phyloP scores from a whole-genome alignment of 2,113 vertebrate genomes.

The Malaclemys terrapin region DNA sequence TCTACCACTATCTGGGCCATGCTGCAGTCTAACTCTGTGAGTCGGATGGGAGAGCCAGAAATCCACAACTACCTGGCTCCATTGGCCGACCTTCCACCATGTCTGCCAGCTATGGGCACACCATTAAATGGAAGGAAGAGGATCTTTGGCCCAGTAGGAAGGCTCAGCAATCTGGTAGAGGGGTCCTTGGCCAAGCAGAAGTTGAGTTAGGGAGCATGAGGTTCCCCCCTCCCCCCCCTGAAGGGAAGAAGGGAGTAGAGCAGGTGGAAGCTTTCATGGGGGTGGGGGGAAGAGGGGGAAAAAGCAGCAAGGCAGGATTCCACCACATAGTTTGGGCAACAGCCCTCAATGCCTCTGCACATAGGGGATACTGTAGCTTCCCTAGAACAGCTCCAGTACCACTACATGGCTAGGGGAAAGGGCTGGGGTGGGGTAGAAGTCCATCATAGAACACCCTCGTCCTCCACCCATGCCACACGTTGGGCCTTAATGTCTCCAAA shows the following conservation, averaged over 20 bases:
- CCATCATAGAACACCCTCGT: neutral
- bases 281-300: neutral
- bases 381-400: neutral
- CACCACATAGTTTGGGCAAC: neutral
- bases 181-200: neutral
- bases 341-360: fast-evolving
- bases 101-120: neutral
- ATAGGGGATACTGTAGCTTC: neutral
- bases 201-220: neutral
- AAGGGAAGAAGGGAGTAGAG: neutral
- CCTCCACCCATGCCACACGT: neutral
- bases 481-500: neutral
- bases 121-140: neutral
- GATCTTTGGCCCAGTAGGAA: neutral
- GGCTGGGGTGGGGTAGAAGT: fast-evolving
- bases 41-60: neutral
- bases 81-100: neutral
- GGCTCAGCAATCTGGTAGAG: neutral
- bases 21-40: neutral
- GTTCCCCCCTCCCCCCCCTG: fast-evolving
- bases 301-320: neutral
- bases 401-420: neutral
- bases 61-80: neutral
- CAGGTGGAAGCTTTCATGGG: fast-evolving
- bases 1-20: neutral